phyloP scores from a whole-genome alignment of 2,888 invertebrate genomes.

The Lymantria dispar region DNA sequence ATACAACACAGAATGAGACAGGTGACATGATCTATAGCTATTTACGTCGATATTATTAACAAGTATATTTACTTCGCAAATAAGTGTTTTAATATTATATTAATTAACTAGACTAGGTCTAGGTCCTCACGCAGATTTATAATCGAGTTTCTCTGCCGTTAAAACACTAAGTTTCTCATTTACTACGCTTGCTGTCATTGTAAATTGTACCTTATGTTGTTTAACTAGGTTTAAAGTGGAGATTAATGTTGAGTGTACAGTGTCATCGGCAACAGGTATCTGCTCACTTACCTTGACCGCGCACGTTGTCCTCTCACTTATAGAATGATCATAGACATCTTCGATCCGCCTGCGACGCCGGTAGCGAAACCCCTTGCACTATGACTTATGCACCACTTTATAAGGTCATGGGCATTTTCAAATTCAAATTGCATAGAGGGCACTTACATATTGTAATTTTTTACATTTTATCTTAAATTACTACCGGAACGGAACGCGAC shows the following conservation, averaged over 20 bases:
- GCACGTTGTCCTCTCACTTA: conserved; percentile 71
- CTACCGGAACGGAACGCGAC: too few relatives aligned
- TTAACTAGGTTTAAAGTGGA: conserved; percentile 47
- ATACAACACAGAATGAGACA: too few relatives aligned
- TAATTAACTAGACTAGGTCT: conserved; percentile 40
- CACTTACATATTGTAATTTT: too few relatives aligned
- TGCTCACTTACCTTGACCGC: conserved; percentile 76
- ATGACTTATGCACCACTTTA: conserved; percentile 31
- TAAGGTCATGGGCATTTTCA: too few relatives aligned
- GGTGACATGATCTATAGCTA: too few relatives aligned
- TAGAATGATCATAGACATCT: conserved; percentile 52
- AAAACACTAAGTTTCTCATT: conserved; percentile 32
- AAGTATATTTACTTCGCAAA: conserved; percentile 3
- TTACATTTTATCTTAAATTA: too few relatives aligned
- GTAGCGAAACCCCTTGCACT: conserved; percentile 28
- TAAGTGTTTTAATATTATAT: conserved; percentile 20
- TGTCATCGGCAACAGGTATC: conserved; percentile 63
- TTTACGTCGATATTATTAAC: too few relatives aligned
- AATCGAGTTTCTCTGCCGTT: conserved; percentile 36
- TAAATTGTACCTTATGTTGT: conserved; percentile 47
- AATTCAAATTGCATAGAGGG: too few relatives aligned
- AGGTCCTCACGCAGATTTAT: conserved; percentile 38
- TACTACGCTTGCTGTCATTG: conserved; percentile 21
- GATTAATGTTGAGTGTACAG: conserved; percentile 60
- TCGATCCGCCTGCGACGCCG: conserved; percentile 35